Base-by-base conservation (phyloP, 2,888 invertebrate species). In the Dicycla oo region DNA sequence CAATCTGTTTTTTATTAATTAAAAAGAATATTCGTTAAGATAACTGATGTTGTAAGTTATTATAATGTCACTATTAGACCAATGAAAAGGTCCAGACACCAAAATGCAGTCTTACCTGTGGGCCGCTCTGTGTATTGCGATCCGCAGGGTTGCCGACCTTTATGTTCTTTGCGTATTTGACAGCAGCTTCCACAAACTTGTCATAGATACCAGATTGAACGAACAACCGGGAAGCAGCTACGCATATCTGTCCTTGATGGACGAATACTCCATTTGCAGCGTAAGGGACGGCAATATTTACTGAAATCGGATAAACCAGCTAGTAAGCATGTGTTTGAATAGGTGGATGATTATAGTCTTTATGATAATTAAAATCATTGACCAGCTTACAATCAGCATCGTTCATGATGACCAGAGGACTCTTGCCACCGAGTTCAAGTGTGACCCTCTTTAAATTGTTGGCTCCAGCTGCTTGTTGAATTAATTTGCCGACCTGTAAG, bases 381-480 rank as follows among this genome's bases (percentile, higher is more conserved):
- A 56, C 51, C 96, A 93, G 85, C 96, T 96, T 93, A 98, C 98
- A 91, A 89, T 98, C 96, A 15, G 97, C 97, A 93, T 98, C 98
- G 73, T 97, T 96, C 92, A 98, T 98, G 56, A 99, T 97, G 62
- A 99, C 97, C 2, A 98, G 94, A 2, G 99, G 98, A 90, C 98
- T 98, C 91, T 99, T 99, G 79, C 99, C 99, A 34, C 99, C 99
- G 61, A 99, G 95, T 91, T 99, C 99, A 54, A 99, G 93, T 1
- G 98, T 97, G 0, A 98, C 97, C 57, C 97, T 96, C 89, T 99
- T 99, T 78, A 98, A 94, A 90, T 98, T 98, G 23, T 97, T 97
- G 58, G 96, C 96, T 8, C 98, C 98, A 15, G 98, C 97, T 34
- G 97, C 97, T 91, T 97, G 97, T 94, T 86, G 97, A 92, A 94